Base-by-base conservation (phyloP, 2,888 invertebrate species). In the Hyposoter dolosus region DNA sequence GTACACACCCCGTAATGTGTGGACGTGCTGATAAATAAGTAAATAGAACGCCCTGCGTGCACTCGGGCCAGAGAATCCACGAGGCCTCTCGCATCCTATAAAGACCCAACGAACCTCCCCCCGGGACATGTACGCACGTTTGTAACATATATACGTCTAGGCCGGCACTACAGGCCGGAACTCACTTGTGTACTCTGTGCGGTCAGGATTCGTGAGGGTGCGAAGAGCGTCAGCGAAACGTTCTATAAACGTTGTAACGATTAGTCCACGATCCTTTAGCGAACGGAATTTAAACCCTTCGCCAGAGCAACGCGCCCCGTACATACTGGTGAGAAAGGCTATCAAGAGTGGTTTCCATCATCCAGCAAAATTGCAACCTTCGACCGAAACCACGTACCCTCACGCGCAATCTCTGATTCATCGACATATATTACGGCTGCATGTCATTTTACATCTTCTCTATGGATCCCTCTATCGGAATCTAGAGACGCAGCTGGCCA, bases 1-100 rank as follows among this genome's bases (percentile, higher is more conserved):
- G 43, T 32, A 56, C 85, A 65, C 71, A 40, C 63, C 50, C 82
- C 50, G 28, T 75, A 75, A 85, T 78, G 35, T 69, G 81, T 47
- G 83, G 68, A 86, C 82, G 85, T 83, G 82, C 83, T 79, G 79
- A 86, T 85, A 88, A 88, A 88, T 87, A 88, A 88, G 83, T 86
- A 85, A 87, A 86, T 82, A 83, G 79, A 77, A 79, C 32, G 15
- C 65, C 45, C 69, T 23, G 68, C 47, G 56, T 66, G 84, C 68
- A 75, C 68, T 69, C 69, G 63, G 75, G 53, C 17, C 43, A 19
- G 56, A 66, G 78, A 68, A 66, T 65, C 17, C 76, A 60, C 40
- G 53, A 45, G 50, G 35, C 32, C 69, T 74, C 69, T 69, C 43
- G 28, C 53, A 56, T 10, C 32, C 17, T 35, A 78, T 56, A 43